Percentiles rank a stretch among this genome's conserved stretches.
Conservation (phyloP, 2,888 invertebrate genomes). For the Hirtodrosophila duncani region DNA sequence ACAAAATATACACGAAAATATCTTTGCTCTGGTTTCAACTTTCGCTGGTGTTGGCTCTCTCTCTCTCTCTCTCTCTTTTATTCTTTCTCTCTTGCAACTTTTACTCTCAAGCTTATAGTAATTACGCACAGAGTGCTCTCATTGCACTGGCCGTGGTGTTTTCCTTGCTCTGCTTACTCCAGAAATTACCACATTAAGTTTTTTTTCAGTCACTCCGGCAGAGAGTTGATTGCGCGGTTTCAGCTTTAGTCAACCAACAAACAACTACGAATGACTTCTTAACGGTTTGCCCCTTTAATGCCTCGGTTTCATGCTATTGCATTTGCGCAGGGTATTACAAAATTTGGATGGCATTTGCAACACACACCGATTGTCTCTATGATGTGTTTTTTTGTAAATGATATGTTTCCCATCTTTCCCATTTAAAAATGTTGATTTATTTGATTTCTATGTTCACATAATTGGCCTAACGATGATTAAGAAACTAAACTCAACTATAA, state of each 20-base stretch:
- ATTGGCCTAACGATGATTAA: too few species aligned
- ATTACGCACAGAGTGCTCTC: conserved; percentile 23
- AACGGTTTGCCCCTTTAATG: conserved; percentile 69
- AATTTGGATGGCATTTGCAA: too few species aligned
- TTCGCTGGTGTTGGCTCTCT: conserved; percentile 26
- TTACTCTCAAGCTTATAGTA: conserved; percentile 55
- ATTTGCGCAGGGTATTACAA: conserved; percentile 5
- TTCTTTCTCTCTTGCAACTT: conserved; percentile 39
- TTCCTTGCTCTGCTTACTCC: conserved; percentile 60
- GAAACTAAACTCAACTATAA: too few species aligned
- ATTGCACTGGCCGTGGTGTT: conserved; percentile 15
- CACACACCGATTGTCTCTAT: too few species aligned
- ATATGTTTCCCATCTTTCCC: too few species aligned
- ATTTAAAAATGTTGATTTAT: too few species aligned
- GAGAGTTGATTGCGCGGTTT: conserved; percentile 38
- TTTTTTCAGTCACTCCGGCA: conserved; percentile 3
- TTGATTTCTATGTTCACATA: too few species aligned
- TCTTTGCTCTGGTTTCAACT: conserved; percentile 19
- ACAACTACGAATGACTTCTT: conserved; percentile 62
- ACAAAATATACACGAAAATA: too few species aligned
- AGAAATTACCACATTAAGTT: conserved; percentile 53
- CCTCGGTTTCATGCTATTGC: conserved; percentile 40
- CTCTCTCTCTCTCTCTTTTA: background rate
- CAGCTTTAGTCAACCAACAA: conserved; percentile 47
- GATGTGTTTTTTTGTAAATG: conserved; percentile 4